Evolutionary conservation across 2,113 vertebrate genomes (phyloP), one percentile per base, ranked within the genome.

Genomic region (Furnarius figulus): DNA sequence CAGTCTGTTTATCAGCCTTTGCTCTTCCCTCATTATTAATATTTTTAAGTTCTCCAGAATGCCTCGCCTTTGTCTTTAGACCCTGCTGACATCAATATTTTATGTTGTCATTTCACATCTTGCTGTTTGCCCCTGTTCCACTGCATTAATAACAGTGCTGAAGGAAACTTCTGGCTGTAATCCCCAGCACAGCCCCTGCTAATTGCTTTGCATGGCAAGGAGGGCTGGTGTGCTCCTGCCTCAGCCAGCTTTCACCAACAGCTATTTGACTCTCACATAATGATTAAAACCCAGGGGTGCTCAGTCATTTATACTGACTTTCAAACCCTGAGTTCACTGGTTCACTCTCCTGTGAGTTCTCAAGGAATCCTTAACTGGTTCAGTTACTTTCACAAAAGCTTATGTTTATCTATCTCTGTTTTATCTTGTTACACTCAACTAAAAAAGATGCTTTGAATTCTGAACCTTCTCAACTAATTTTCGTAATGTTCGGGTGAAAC

Each of bases 381-480:
- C 44, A 15, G 53, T 77, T 93, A 46, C 66, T 90, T 92, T 33
- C 61, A 94, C 70, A 90, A 89, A 93, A 82, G 83, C 83, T 75
- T 14, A 4, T n/a, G 73, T 83, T 92, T 96, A 89, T 95, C 92
- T 95, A 21, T 81, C 52, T 88, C 39, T 71, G 1, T 89, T 95
- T 93, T 84, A 94, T 96, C 88, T 85, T 79, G 50, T 92, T 95
- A 53, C 31, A 27, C 68, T 94, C 44, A 40, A 63, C 63, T 93
- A 7, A 68, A 92, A 77, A 68, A 61, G 61, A 14, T 28, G 52
- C 88, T 94, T 84, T 95, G 88, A 92, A 89, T 95, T 89, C 44
- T 40, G 61, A 87, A 78, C 44, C 83, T 90, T 94, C 92, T 93
- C 65, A 56, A 81, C 76, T 96, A 56, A 89, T 96, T 96, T 96